Base-by-base conservation (phyloP, 2,888 invertebrate species). In the Ormyrus pomaceus region DNA sequence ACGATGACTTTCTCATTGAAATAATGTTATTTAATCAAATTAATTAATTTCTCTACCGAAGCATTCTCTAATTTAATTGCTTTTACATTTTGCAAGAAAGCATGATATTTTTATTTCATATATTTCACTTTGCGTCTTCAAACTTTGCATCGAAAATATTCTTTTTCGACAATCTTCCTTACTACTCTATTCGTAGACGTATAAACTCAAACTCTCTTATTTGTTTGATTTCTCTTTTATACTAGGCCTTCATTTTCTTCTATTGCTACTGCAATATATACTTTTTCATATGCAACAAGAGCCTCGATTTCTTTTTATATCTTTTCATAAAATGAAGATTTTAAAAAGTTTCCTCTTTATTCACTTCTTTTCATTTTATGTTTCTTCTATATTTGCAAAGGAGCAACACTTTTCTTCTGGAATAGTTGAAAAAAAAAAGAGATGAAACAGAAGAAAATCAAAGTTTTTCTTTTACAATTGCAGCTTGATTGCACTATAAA, bases 221-320 rank as follows among this genome's bases (percentile, higher is more conserved):
- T 66, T 78, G 66, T 72, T 78, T 61, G 66, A 78, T 77, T 78
- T 61, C 58, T 66, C 55, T 78, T 78, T 66, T 72, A 68, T 51
- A 19, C 68, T 53, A 53, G 53, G 51, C 7, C 61, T 65, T 78
- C 72, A 53, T 72, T 50, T 59, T 62, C 10, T 48, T 59, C 19
- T 68, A 66, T 71, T 56, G 56, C 64, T 58, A 45, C 19, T 45
- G 46, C 48, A 10, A 62, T 50, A 59, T 19, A 19, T 55, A 72
- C 78, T 61, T 72, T 72, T 66, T 72, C 65, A 78, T 78, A 72
- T 66, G 58, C 72, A 61, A 65, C 56, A 71, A 48, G 55, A 59
- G 50, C 50, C 65, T 77, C 51, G 50, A 58, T 62, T 56, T 56
- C 55, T 13, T 71, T 71, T 71, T 64, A 71, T 58, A 13, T 11